These are phyloP conservation scores for Notothenia coriiceps DNA, from an alignment of 2,113 vertebrate species.

Conservation along the genomic window DNA sequence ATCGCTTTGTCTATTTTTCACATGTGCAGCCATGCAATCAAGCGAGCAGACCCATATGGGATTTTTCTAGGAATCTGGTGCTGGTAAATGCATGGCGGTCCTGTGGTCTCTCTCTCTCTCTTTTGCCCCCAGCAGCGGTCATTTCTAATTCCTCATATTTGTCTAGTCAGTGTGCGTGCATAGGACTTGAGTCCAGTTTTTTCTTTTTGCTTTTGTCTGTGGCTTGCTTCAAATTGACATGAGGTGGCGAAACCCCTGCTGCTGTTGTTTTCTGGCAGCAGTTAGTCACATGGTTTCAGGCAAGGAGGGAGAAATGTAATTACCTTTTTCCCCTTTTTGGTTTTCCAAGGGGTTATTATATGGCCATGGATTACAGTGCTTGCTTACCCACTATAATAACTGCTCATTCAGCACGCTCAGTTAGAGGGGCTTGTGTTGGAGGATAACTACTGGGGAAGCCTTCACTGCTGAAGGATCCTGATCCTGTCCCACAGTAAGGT, in stretches of 20 bases:
- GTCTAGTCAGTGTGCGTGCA: slow-evolving; percentile 71
- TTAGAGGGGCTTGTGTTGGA: slow-evolving; percentile 63
- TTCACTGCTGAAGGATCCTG: slow-evolving; percentile 38
- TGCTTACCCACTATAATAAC: slow-evolving; percentile 61
- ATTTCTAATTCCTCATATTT: slow-evolving; percentile 74
- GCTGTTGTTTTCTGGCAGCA: slow-evolving; percentile 70
- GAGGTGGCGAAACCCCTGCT: slow-evolving; percentile 71
- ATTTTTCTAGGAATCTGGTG: slow-evolving; percentile 76
- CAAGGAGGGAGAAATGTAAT: slow-evolving; percentile 53
- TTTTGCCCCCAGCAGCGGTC: slow-evolving; percentile 64
- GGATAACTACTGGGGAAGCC: slow-evolving; percentile 55
- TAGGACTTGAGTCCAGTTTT: slow-evolving; percentile 55
- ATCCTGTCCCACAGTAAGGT: slow-evolving; percentile 42
- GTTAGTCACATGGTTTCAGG: slow-evolving; percentile 65
- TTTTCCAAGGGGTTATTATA: slow-evolving; percentile 75
- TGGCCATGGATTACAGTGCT: slow-evolving; percentile 60
- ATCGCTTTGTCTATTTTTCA: slow-evolving; percentile 84
- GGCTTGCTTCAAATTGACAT: slow-evolving; percentile 73
- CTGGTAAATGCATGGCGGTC: slow-evolving; percentile 71
- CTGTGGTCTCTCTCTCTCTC: slow-evolving; percentile 67
- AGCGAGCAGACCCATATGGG: slow-evolving; percentile 68
- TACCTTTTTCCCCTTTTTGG: slow-evolving; percentile 54
- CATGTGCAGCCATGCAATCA: slow-evolving; percentile 83
- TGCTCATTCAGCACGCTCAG: slow-evolving; percentile 67
- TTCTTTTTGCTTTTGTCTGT: slow-evolving; percentile 81